Evolutionary conservation across 2,888 invertebrate species (phyloP).

Genomic region (Chouioia cunea): DNA sequence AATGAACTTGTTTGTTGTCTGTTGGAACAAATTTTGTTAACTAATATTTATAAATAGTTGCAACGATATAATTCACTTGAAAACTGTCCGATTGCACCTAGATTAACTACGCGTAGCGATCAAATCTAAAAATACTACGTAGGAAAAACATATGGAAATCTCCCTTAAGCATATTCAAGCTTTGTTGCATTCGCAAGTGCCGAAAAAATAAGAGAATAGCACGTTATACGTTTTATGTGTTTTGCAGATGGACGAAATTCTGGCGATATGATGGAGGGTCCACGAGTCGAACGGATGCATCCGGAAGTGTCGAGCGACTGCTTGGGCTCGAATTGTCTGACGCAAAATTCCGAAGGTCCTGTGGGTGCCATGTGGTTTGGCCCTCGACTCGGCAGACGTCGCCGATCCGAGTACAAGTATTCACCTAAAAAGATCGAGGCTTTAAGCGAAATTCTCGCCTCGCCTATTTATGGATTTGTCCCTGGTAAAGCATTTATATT

Average conservation of each 20-base stretch:
- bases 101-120: no score
- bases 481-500: not conserved
- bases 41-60: no score
- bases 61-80: no score
- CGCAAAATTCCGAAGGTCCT: constrained; percentile 55
- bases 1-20: no score
- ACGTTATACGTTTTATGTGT: no score
- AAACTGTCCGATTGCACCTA: no score
- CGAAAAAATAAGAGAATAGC: no score
- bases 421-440: constrained; percentile 60
- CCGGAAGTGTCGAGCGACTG: constrained; percentile 50
- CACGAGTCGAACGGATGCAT: constrained; percentile 48
- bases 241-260: constrained; percentile 6
- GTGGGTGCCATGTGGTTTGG: constrained; percentile 71
- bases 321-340: constrained; percentile 56
- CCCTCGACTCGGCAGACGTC: constrained; percentile 71
- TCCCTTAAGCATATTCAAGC: no score
- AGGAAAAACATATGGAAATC: no score
- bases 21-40: no score
- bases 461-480: constrained; percentile 51
- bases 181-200: no score
- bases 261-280: constrained; percentile 35
- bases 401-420: constrained; percentile 64
- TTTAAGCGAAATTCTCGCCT: constrained; percentile 66
- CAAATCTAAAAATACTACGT: no score